A percentile compares a stretch with the other conserved stretches of the same genome.
These are phyloP conservation scores for Myiagra hebetior DNA, from an alignment of 2,113 vertebrate species.

Conservation along the genomic window DNA sequence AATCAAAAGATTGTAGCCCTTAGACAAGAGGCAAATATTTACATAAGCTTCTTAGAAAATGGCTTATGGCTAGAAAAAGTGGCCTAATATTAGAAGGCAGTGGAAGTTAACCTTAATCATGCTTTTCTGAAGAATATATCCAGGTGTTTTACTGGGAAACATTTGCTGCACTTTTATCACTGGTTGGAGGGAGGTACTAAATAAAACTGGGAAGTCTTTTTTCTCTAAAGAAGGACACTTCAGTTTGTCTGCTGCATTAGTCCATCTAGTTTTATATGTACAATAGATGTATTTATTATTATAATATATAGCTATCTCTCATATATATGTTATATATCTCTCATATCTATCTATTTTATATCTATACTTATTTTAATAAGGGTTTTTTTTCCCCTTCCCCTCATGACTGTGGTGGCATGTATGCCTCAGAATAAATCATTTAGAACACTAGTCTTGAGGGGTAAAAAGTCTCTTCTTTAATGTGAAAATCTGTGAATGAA, in stretches of 20 bases:
- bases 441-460: background rate
- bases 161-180: background rate
- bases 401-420: background rate
- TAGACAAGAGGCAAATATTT: background rate
- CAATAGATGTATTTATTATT: background rate
- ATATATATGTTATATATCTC: background rate
- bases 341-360: background rate
- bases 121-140: background rate
- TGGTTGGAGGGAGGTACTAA: background rate
- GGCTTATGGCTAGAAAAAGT: background rate
- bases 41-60: background rate
- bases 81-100: background rate
- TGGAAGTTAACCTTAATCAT: background rate
- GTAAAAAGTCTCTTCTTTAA: constrained; percentile 17
- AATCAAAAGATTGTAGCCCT: background rate
- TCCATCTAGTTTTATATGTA: background rate
- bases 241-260: background rate
- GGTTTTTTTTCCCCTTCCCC: background rate
- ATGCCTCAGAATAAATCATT: constrained; percentile 23
- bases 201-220: background rate
- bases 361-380: background rate
- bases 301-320: background rate
- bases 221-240: background rate
- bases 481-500: constrained; percentile 22
- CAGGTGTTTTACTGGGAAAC: background rate